phyloP scores from a whole-genome alignment of 2,888 invertebrate genomes.

The Ophioninae sp. region DNA sequence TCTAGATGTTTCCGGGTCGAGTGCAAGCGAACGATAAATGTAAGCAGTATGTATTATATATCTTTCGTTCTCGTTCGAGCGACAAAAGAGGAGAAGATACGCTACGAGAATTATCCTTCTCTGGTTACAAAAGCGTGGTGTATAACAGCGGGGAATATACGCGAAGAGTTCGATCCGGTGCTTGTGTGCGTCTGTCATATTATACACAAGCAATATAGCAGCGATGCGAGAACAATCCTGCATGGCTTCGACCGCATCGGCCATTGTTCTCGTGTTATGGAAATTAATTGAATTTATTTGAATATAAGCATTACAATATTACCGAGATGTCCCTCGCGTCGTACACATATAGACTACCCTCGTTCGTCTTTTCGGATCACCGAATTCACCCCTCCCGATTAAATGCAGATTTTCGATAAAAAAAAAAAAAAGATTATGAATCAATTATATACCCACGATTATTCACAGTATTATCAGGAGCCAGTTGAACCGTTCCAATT shows the following conservation, averaged over 20 bases:
- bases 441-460: not conserved
- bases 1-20: constrained; percentile 43
- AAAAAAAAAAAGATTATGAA: not conserved
- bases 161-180: constrained; percentile 10
- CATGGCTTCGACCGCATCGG: constrained; percentile 57
- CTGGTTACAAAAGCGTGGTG: constrained; percentile 54
- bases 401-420: not conserved
- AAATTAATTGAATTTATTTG: constrained; percentile 81
- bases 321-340: constrained; percentile 38
- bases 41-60: constrained; percentile 38
- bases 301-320: constrained; percentile 71
- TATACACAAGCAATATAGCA: constrained; percentile 37
- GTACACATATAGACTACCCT: constrained; percentile 13
- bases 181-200: constrained; percentile 37
- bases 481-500: too few relatives aligned
- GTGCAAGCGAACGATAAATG: constrained; percentile 45
- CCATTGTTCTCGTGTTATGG: constrained; percentile 80
- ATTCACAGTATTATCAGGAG: not conserved
- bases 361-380: constrained; percentile 10
- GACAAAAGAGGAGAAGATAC: constrained; percentile 51
- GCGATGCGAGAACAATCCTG: constrained; percentile 34
- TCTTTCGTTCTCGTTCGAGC: constrained; percentile 34
- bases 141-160: constrained; percentile 37
- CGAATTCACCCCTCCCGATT: constrained; percentile 6
- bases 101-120: constrained; percentile 59